phyloP scores from a whole-genome alignment of 2,113 vertebrate species.

The Tychaedon coryphoeus region DNA sequence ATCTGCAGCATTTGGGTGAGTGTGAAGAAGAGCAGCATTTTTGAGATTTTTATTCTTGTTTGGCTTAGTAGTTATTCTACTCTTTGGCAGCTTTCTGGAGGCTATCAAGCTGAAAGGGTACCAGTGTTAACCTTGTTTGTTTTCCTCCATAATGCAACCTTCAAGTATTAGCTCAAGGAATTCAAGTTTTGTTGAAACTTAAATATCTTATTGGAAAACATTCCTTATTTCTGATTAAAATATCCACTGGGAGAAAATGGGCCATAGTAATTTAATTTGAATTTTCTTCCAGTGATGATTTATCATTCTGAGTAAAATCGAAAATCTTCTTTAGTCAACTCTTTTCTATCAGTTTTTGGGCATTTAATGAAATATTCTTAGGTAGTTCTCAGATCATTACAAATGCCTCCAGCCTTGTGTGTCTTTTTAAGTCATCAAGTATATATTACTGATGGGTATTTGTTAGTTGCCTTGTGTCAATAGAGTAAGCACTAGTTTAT shows the following conservation, averaged over 20 bases:
- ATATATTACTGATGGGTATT: neutral
- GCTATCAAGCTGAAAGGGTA: neutral
- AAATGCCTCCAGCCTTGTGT: neutral
- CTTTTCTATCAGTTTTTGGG: neutral
- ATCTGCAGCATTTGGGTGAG: conserved; percentile 94
- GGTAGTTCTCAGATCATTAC: neutral
- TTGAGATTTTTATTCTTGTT: neutral
- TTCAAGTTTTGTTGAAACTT: neutral
- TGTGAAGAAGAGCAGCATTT: neutral
- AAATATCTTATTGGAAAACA: neutral
- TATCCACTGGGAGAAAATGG: neutral
- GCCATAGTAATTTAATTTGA: neutral
- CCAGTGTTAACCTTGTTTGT: neutral
- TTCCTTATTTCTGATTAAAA: neutral
- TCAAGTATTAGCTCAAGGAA: neutral
- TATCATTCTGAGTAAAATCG: neutral
- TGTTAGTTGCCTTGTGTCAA: neutral
- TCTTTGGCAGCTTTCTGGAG: neutral
- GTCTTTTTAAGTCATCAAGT: neutral
- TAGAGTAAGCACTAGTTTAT: neutral
- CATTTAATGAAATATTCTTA: neutral
- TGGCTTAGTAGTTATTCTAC: neutral
- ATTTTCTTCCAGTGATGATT: neutral
- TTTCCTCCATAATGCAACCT: neutral
- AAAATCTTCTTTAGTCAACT: neutral